These are phyloP conservation scores for Saimiri boliviensis DNA, from an alignment of 2,113 vertebrate species.

Conservation along the genomic window DNA sequence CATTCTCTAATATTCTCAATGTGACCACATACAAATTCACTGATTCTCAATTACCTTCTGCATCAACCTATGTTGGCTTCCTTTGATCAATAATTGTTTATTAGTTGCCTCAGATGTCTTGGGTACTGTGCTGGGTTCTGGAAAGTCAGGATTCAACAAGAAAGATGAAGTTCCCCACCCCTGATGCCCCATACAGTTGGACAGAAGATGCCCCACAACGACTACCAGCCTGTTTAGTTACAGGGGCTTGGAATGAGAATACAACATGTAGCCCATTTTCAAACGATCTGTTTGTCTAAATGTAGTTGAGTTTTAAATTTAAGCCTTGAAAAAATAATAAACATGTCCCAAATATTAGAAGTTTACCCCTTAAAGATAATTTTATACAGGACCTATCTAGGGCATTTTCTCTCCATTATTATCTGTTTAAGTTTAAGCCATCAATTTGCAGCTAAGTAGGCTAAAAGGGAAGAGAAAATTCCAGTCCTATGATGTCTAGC, in stretches of 20 bases:
- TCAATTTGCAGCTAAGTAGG: constrained; percentile 54
- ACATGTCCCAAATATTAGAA: constrained; percentile 27
- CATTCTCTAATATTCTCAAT: not conserved
- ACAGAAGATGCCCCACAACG: not conserved
- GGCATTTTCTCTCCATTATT: constrained; percentile 24
- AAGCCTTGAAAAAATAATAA: constrained; percentile 15
- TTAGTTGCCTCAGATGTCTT: not conserved
- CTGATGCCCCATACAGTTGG: not conserved
- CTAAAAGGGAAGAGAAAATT: constrained; percentile 25
- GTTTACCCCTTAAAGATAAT: constrained; percentile 31
- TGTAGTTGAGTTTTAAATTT: constrained; percentile 12
- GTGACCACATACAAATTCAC: not conserved
- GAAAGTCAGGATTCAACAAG: not conserved
- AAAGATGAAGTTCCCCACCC: not conserved
- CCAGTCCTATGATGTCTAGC: constrained; percentile 1
- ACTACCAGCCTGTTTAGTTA: not conserved
- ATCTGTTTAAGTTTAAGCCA: constrained; percentile 2
- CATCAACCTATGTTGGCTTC: not conserved
- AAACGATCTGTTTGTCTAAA: not conserved
- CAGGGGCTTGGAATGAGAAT: not conserved
- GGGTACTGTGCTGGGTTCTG: not conserved
- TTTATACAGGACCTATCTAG: constrained; percentile 36
- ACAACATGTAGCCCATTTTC: not conserved
- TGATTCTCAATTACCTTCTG: not conserved
- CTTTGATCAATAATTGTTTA: not conserved